Conservation (phyloP, 2,888 invertebrate genomes). For the Idaea aversata region DNA sequence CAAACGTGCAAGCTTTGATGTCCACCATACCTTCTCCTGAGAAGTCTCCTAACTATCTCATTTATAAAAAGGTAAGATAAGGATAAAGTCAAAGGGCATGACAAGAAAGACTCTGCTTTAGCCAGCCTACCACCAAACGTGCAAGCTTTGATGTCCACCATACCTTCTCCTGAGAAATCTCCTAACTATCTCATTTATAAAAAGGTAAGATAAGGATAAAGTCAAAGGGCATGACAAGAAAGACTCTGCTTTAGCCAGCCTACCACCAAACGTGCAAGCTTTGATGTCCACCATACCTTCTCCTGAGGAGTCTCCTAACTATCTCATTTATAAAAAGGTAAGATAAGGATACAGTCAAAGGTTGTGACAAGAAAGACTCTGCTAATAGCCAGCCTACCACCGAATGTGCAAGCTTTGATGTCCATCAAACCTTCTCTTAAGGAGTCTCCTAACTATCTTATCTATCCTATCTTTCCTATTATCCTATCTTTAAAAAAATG, state of each 20-base stretch:
- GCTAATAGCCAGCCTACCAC: background rate
- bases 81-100: constrained; percentile 35
- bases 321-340: background rate
- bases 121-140: constrained; percentile 57
- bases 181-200: constrained; percentile 94
- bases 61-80: constrained; percentile 88
- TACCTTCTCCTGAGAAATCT: constrained; percentile 85
- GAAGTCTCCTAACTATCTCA: constrained; percentile 93
- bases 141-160: constrained; percentile 73
- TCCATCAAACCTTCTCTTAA: background rate
- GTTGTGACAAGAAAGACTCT: background rate
- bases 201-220: constrained; percentile 79
- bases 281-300: background rate
- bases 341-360: background rate
- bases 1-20: constrained; percentile 68
- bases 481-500: too few relatives aligned
- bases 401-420: background rate
- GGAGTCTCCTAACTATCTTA: background rate
- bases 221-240: background rate
- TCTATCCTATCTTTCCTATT: too few relatives aligned
- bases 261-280: background rate
- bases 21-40: constrained; percentile 81
- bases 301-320: background rate
- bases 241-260: background rate
- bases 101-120: constrained; percentile 54